These are phyloP conservation scores for Monoplex corrugatus DNA, from an alignment of 2,888 invertebrate species.

Conservation along the genomic window DNA sequence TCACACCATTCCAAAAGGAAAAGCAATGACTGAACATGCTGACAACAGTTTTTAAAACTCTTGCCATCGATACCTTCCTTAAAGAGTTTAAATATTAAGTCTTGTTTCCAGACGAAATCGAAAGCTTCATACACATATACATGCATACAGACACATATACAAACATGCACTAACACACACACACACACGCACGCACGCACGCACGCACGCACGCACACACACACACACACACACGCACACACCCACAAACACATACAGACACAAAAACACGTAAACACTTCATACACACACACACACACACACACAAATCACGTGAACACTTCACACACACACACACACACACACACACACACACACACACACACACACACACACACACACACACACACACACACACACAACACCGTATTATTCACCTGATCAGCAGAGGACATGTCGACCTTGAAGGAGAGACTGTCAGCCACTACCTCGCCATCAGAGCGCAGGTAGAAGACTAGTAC, in stretches of 20 bases:
- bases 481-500: slow-evolving; percentile 89
- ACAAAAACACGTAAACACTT: not conserved
- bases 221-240: no score
- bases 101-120: no score
- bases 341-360: not conserved
- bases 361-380: no score
- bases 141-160: not conserved
- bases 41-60: no score
- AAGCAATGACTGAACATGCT: no score
- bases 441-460: slow-evolving; percentile 91
- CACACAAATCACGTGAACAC: no score
- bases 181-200: not conserved
- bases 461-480: slow-evolving; percentile 85
- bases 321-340: not conserved
- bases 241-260: not conserved
- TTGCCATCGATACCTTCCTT: no score
- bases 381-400: no score
- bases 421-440: slow-evolving; percentile 90
- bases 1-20: no score
- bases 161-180: not conserved
- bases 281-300: not conserved
- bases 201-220: not conserved
- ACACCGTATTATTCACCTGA: no score
- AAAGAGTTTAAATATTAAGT: no score
- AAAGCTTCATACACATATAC: no score